A percentile compares a stretch with the other conserved stretches of the same genome.
Conservation (phyloP, 2,113 vertebrate genomes). For the Synodontis membranacea region DNA sequence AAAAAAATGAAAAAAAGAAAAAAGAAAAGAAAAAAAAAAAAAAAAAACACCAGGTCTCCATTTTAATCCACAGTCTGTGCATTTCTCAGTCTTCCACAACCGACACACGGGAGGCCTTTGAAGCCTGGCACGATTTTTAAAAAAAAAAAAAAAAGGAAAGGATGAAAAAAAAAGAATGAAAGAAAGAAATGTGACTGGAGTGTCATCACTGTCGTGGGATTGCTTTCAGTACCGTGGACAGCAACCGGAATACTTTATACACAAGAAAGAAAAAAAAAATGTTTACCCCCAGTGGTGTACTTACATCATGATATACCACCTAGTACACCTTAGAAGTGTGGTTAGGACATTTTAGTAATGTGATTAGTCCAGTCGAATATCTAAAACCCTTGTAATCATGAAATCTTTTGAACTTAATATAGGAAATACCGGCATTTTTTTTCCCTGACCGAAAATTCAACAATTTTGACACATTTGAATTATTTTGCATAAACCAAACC, state of each 20-base stretch:
- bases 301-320: not conserved
- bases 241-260: slow-evolving; percentile 50
- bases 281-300: not conserved
- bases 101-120: slow-evolving; percentile 63
- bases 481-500: not conserved
- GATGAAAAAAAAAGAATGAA: not conserved
- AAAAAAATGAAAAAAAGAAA: slow-evolving; percentile 73
- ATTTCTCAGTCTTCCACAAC: slow-evolving; percentile 58
- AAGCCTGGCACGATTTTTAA: slow-evolving; percentile 59
- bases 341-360: not conserved
- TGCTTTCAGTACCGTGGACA: slow-evolving; percentile 77
- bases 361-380: not conserved
- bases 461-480: not conserved
- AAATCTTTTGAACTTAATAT: not conserved
- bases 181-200: slow-evolving; percentile 44
- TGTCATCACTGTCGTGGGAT: slow-evolving; percentile 54
- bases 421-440: not conserved
- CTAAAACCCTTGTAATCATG: not conserved
- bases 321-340: not conserved
- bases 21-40: slow-evolving; percentile 63
- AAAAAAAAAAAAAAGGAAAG: slow-evolving; percentile 19
- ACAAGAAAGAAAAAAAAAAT: not conserved
- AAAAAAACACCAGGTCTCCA: slow-evolving; percentile 79
- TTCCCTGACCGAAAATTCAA: not conserved
- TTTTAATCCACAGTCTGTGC: slow-evolving; percentile 75